Conservation (phyloP, 2,113 vertebrate genomes). For the Condylura cristata region DNA sequence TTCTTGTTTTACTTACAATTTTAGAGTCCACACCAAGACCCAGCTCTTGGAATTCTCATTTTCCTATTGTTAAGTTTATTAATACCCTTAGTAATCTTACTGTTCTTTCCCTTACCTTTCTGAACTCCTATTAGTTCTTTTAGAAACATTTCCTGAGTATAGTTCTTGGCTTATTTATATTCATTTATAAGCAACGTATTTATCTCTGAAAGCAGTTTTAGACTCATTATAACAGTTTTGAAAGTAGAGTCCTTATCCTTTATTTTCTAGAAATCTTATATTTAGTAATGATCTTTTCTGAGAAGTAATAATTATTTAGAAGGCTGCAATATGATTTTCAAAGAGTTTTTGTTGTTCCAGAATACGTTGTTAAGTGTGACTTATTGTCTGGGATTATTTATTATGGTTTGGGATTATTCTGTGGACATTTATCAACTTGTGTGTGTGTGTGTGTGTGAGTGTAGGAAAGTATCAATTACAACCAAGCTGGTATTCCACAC, state of each 20-base stretch:
- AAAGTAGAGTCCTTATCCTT: neutral
- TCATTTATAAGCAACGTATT: slow-evolving; percentile 20
- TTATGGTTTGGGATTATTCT: neutral
- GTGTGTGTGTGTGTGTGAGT: neutral
- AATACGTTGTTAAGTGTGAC: neutral
- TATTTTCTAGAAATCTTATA: slow-evolving; percentile 34
- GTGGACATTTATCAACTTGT: neutral
- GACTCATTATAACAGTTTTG: neutral
- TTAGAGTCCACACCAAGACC: neutral
- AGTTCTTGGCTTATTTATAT: neutral
- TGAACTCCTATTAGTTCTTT: neutral
- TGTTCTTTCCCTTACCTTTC: neutral
- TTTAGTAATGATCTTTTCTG: slow-evolving; percentile 32
- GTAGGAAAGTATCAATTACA: neutral
- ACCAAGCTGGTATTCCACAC: neutral
- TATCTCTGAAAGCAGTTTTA: neutral
- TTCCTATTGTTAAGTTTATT: slow-evolving; percentile 31
- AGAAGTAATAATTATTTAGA: slow-evolving; percentile 6
- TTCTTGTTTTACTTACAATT: neutral
- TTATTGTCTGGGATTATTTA: neutral
- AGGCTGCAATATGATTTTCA: slow-evolving; percentile 18
- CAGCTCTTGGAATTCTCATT: neutral
- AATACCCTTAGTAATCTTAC: neutral
- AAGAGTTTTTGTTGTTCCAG: neutral
- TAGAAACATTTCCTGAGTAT: neutral